A percentile compares a stretch with the other conserved stretches of the same genome.
Evolutionary conservation across 2,113 vertebrate species (phyloP).

Genomic region (Pogona vitticeps): DNA sequence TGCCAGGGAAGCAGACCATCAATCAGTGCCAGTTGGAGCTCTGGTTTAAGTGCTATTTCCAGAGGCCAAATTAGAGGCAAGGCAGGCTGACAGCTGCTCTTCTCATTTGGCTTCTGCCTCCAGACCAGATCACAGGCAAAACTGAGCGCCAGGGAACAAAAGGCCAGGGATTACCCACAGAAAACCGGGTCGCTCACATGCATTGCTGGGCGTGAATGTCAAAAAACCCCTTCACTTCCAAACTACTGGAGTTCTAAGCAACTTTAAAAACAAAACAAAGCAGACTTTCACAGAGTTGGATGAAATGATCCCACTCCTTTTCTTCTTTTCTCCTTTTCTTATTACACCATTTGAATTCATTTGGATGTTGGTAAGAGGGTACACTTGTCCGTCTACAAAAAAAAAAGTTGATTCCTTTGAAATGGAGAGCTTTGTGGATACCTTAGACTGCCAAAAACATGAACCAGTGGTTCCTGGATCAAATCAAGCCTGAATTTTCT

Average conservation of each 20-base stretch:
- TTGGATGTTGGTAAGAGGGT: no score
- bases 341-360: no score
- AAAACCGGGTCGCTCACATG: background rate
- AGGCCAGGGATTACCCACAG: background rate
- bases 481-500: no score
- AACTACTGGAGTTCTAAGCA: background rate
- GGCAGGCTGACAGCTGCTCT: background rate
- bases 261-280: background rate
- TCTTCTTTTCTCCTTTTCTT: background rate
- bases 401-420: no score
- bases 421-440: no score
- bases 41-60: background rate
- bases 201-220: background rate
- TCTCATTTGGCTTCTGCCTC: background rate
- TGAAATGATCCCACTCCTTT: background rate
- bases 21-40: background rate
- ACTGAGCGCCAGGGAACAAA: background rate
- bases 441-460: no score
- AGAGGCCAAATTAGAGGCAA: background rate
- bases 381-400: no score
- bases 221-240: fast-evolving
- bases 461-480: no score
- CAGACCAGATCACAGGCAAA: fast-evolving
- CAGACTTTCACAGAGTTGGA: background rate
- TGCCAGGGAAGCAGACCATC: constrained; percentile 1